Evolutionary conservation across 2,888 invertebrate species (phyloP), one percentile per base, ranked within the genome.

Genomic region (Nesidiocoris tenuis): DNA sequence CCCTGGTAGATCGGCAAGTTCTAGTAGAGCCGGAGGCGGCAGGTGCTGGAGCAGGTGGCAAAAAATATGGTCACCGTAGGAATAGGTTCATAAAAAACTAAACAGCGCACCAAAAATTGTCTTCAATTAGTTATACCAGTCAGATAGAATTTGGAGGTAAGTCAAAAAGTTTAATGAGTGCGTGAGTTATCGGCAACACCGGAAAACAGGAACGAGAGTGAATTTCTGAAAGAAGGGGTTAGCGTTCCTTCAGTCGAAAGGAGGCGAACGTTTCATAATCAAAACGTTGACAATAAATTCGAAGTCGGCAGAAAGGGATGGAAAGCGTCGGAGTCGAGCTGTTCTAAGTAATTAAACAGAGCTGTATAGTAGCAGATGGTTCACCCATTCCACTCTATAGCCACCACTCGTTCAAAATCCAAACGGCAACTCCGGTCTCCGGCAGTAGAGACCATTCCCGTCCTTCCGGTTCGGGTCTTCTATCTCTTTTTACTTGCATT

Each of bases 241-340:
- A 65, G 16, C 19, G 65, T 24, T 65, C 18, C 65, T 12, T 12
- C 39, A 39, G n/a, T n/a, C n/a, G n/a, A n/a, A n/a, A 3, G 39
- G 12, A 39, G 39, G 39, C 39, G 39, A 39, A 12, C 39, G 39
- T 3, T 39, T 3, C 39, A 65, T 65, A 25, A 63, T 63, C 65
- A 65, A 39, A 19, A 65, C 65, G 65, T 65, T 65, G 65, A 65
- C 65, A 39, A 65, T 65, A 65, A 65, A 65, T 65, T 65, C 25
- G 65, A 65, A 24, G 39, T 24, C 12, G 65, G 65, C n/a, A n/a
- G 19, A 59, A 5, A 59, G 59, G 59, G n/a, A 2, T 18, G 59
- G 5, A 59, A 59, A 59, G n/a, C 18, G 59, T 3, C 3, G 67
- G 19, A 55, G 56, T 18, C 55, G 67, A 56, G 56, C 22, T 67